These are phyloP conservation scores for Trypoxylus dichotomus DNA, from an alignment of 1,140 invertebrate species.

Conservation along the genomic window DNA sequence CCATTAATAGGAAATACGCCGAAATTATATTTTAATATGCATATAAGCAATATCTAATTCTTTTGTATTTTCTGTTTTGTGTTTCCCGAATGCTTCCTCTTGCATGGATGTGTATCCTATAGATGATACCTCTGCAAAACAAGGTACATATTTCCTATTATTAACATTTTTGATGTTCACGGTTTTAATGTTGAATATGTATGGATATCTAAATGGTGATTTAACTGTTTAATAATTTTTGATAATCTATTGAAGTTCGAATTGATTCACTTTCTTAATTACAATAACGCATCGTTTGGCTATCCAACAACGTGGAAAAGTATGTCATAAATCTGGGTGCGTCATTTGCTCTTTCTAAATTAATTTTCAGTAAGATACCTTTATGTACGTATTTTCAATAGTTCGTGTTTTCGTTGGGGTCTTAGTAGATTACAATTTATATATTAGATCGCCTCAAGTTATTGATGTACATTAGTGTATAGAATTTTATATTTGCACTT, in stretches of 20 bases:
- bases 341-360: conserved; percentile 1
- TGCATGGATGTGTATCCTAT: conserved; percentile 46
- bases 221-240: neutral
- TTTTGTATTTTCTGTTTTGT: conserved; percentile 34
- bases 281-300: neutral
- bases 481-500: conserved; percentile 26
- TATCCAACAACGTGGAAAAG: neutral
- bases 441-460: neutral
- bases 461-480: conserved; percentile 15
- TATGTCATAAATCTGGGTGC: neutral
- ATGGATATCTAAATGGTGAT: neutral
- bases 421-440: neutral
- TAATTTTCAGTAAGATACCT: neutral
- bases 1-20: neutral
- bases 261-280: neutral
- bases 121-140: conserved; percentile 45
- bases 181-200: neutral
- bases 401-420: neutral
- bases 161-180: neutral
- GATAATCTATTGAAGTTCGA: neutral
- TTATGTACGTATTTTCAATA: neutral
- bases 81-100: conserved; percentile 43
- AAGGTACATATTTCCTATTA: conserved; percentile 42
- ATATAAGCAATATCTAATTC: conserved; percentile 26
- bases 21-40: neutral